Evolutionary conservation across 2,888 invertebrate species (phyloP), one percentile per base, ranked within the genome.

Genomic region (Nowickia ferox): DNA sequence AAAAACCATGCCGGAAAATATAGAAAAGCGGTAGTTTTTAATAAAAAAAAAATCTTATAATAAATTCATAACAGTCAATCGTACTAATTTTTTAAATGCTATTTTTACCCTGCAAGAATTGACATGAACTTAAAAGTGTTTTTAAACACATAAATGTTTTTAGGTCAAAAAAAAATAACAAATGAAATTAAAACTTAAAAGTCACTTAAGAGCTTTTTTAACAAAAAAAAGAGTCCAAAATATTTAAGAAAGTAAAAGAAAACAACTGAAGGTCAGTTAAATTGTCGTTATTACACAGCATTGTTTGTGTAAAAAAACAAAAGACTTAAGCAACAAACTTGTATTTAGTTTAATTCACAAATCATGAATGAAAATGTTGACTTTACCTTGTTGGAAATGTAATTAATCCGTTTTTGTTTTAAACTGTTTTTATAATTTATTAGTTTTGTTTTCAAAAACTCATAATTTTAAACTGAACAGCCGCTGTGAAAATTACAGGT

Each of bases 281-380:
- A 19, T 19, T 38, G 10, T 83, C 38, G 53, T 22, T 57, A 48
- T 59, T 55, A 3, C n/a, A 0, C 9, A 48, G 17, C 42, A n/a
- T n/a, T 17, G 40, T 40, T 66, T 46, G 2, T 22, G 22, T 22
- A 30, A 44, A 86, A 46, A 86, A 88, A 87, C 88, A 81, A 90
- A 89, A 88, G 88, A 89, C 88, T 90, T 87, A 87, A 86, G 88
- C 82, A 84, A 87, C 79, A 84, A 89, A 89, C 90, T 89, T 88
- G 48, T 42, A 53, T 53, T 13, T 5, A 57, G 15, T 30, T 13
- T 30, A 30, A 30, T 13, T 30, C 5, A 13, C 13, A 13, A 30
- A 30, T 30, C 6, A 30, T 30, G 15, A 57, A 57, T 30, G 15
- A 57, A 17, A 57, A 8, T 57, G 30, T 53, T 38, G 38, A 10